These are phyloP conservation scores for Lithophane socia DNA, from an alignment of 2,888 invertebrate species.

Conservation along the genomic window DNA sequence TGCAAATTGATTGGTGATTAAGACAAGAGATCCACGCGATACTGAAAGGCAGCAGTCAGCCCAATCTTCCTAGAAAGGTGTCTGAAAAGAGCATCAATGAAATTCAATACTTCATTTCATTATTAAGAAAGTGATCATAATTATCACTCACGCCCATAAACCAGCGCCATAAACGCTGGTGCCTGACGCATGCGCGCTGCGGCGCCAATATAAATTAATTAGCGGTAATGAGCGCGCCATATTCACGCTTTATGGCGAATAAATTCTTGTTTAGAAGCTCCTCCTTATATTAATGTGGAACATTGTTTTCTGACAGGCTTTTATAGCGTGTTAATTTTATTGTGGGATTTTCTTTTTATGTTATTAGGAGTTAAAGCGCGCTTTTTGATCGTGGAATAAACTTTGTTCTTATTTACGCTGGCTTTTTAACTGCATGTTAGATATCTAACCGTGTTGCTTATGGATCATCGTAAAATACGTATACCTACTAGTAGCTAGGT, in stretches of 20 bases:
- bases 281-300: constrained; percentile 44
- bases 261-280: constrained; percentile 53
- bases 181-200: constrained; percentile 53
- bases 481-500: neutral
- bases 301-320: constrained; percentile 55
- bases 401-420: neutral
- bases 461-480: no score
- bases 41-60: neutral
- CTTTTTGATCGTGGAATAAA: constrained; percentile 5
- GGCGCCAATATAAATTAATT: constrained; percentile 65
- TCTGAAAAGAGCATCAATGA: constrained; percentile 15
- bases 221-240: constrained; percentile 59
- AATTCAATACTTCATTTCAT: constrained; percentile 19
- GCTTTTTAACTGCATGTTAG: neutral
- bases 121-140: constrained; percentile 7
- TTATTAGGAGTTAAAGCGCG: constrained; percentile 32
- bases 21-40: neutral
- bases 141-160: neutral
- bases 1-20: neutral
- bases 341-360: constrained; percentile 49
- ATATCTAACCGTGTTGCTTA: neutral
- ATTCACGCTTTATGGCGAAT: constrained; percentile 58
- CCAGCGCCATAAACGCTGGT: neutral
- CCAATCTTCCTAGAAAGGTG: neutral
- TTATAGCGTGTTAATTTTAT: constrained; percentile 49